Evolutionary conservation across 2,797 vertebrate species (phyloP).

Genomic region (Poeciliopsis infans): DNA sequence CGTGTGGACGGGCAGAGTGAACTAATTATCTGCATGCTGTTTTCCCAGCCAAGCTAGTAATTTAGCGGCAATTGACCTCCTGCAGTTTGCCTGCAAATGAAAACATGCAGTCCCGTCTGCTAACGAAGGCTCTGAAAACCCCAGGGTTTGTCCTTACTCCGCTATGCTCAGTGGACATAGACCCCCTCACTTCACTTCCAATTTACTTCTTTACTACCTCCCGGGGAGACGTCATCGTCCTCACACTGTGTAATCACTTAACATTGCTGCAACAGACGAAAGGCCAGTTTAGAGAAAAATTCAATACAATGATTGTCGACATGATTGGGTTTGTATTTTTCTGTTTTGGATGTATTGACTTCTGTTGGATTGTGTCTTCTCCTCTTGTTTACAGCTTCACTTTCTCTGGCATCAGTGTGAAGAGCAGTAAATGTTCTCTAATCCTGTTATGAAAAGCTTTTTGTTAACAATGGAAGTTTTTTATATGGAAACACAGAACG

Average conservation of each 20-base stretch:
- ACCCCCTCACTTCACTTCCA: slow-evolving; percentile 71
- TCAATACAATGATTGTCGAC: slow-evolving; percentile 57
- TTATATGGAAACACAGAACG: not conserved
- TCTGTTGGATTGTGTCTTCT: slow-evolving; percentile 18
- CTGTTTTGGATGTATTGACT: slow-evolving; percentile 35
- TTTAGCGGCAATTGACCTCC: slow-evolving; percentile 86
- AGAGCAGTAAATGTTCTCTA: not conserved
- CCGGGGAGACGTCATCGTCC: slow-evolving; percentile 64
- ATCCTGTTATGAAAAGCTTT: slow-evolving; percentile 1
- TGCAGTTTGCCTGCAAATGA: slow-evolving; percentile 80
- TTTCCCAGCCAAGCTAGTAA: slow-evolving; percentile 83
- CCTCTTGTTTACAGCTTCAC: slow-evolving; percentile 2
- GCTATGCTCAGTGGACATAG: slow-evolving; percentile 65
- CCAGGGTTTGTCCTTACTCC: slow-evolving; percentile 57
- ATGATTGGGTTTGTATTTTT: slow-evolving; percentile 44
- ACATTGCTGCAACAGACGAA: slow-evolving; percentile 44
- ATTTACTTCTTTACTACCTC: slow-evolving; percentile 74
- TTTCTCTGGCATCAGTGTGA: not conserved
- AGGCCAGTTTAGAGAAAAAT: slow-evolving; percentile 53
- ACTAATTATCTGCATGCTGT: slow-evolving; percentile 85
- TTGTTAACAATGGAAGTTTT: not conserved
- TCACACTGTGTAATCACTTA: slow-evolving; percentile 65
- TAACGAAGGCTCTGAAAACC: slow-evolving; percentile 79
- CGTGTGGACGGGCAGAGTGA: slow-evolving; percentile 80
- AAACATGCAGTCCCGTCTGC: slow-evolving; percentile 80